These are phyloP conservation scores for Piprites chloris DNA, from an alignment of 2,113 vertebrate genomes.

Conservation along the genomic window DNA sequence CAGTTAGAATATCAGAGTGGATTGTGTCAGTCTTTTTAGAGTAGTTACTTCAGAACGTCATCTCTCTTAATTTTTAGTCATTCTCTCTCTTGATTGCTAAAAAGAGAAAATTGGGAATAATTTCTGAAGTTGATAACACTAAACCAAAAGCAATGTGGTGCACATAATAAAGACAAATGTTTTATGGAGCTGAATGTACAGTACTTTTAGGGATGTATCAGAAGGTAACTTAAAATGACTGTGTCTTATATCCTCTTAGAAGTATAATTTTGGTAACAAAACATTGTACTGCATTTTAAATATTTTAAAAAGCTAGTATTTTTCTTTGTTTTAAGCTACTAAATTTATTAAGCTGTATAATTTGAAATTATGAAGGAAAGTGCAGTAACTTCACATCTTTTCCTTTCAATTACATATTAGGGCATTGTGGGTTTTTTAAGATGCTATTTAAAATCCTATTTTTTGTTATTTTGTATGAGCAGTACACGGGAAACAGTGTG, in stretches of 20 bases:
- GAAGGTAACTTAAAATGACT: not conserved
- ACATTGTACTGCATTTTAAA: not conserved
- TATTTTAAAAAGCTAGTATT: not conserved
- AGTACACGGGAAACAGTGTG: not conserved
- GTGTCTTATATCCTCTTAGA: not conserved
- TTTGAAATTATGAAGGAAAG: not conserved
- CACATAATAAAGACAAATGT: not conserved
- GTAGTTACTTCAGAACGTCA: not conserved
- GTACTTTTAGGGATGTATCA: not conserved
- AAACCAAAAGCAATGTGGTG: not conserved
- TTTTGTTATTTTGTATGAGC: not conserved
- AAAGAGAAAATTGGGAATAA: not conserved
- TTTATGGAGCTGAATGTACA: not conserved
- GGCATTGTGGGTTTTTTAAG: not conserved
- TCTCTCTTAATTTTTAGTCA: not conserved
- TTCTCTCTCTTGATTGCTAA: not conserved
- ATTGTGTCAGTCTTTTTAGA: not conserved
- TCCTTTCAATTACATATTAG: not conserved
- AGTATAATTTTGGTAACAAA: not conserved
- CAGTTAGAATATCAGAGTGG: not conserved
- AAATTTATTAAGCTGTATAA: not conserved
- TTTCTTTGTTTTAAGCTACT: not conserved
- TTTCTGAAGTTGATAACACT: not conserved
- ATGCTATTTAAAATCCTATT: conserved; percentile 1
- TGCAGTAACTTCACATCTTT: not conserved